Conservation (phyloP, 2,797 vertebrate genomes). For the Amphiprion clarkii region DNA sequence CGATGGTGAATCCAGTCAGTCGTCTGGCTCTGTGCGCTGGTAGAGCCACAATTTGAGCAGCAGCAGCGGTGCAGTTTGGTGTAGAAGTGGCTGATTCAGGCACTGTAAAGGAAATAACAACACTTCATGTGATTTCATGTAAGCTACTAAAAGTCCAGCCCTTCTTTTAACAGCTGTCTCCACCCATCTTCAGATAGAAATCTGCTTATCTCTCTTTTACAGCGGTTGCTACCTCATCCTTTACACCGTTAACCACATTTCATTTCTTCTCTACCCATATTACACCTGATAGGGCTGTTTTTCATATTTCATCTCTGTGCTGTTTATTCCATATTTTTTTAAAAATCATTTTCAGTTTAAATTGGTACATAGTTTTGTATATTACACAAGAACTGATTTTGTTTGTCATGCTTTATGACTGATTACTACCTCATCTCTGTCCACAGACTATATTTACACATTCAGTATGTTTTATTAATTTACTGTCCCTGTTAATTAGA, state of each 20-base stretch:
- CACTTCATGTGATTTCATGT: no score
- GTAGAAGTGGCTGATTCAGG: conserved; percentile 3
- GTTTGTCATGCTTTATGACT: no score
- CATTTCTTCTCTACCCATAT: background rate
- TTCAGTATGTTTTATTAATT: no score
- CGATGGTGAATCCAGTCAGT: background rate
- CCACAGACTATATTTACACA: no score
- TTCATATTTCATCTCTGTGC: background rate
- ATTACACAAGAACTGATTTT: background rate
- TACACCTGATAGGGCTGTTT: background rate
- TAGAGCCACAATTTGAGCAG: conserved; percentile 20
- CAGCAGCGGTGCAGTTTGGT: background rate
- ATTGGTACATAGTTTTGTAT: background rate
- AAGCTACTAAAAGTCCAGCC: conserved; percentile 13
- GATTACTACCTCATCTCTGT: no score
- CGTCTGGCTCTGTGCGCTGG: conserved; percentile 18
- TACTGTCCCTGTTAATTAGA: no score
- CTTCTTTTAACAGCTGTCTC: background rate
- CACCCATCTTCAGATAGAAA: conserved; percentile 7
- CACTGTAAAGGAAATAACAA: conserved; percentile 55
- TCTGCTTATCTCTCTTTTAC: conserved; percentile 15
- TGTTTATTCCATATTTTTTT: background rate
- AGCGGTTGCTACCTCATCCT: background rate
- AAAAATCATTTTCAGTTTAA: background rate
- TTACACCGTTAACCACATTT: background rate